phyloP scores from a whole-genome alignment of 1,140 invertebrate genomes.

The Neoseiulus cucumeris region DNA sequence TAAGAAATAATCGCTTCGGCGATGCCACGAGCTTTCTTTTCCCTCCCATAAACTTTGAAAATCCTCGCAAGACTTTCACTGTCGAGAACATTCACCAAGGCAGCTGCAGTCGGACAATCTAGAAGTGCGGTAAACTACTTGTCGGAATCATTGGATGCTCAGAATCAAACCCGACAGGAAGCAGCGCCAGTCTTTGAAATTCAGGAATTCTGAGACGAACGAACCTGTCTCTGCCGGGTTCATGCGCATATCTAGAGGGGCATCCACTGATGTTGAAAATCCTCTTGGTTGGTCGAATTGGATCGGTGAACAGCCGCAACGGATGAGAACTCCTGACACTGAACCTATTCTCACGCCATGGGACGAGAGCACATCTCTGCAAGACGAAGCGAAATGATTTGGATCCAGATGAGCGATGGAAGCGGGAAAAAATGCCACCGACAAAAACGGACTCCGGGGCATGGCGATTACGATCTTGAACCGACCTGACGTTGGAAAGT shows the following conservation, averaged over 20 bases:
- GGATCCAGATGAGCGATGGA: no score
- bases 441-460: no score
- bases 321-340: conserved; percentile 71
- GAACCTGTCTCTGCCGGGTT: conserved; percentile 35
- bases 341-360: conserved; percentile 38
- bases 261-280: conserved; percentile 61
- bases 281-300: conserved; percentile 68
- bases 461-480: no score
- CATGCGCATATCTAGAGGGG: conserved; percentile 89
- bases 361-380: conserved; percentile 33
- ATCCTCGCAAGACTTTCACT: conserved; percentile 58
- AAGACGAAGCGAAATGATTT: no score
- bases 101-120: conserved; percentile 52
- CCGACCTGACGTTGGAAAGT: conserved; percentile 16
- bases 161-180: no score
- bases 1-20: conserved; percentile 67
- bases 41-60: conserved; percentile 71
- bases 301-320: conserved; percentile 90
- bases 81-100: conserved; percentile 55
- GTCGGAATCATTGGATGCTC: conserved; percentile 5
- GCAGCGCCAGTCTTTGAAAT: not conserved
- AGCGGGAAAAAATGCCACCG: no score
- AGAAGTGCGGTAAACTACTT: conserved; percentile 24
- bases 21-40: conserved; percentile 63
- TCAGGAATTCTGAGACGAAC: not conserved